A percentile compares a stretch with the other conserved stretches of the same genome.
phyloP scores from a whole-genome alignment of 2,888 invertebrate species.

The Apotomis betuletana region DNA sequence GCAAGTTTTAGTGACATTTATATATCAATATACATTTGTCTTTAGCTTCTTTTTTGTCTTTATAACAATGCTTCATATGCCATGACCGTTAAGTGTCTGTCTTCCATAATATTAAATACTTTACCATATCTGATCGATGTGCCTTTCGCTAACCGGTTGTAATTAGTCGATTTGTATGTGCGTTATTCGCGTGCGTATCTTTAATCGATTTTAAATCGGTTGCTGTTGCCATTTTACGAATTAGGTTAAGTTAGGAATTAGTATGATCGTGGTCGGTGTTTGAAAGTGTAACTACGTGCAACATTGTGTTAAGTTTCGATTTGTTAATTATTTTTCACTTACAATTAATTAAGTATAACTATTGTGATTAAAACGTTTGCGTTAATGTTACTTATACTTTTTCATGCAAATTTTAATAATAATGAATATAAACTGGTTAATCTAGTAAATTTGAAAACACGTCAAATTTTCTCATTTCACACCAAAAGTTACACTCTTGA shows the following conservation, averaged over 20 bases:
- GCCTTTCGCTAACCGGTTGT: slow-evolving; percentile 53
- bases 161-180: slow-evolving; percentile 59
- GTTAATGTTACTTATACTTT: too few species aligned
- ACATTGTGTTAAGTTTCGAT: neutral
- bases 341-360: neutral
- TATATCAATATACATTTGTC: too few species aligned
- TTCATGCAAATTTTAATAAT: too few species aligned
- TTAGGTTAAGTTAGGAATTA: slow-evolving; percentile 53
- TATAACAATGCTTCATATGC: neutral
- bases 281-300: slow-evolving; percentile 61
- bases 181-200: slow-evolving; percentile 3
- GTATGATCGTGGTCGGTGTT: slow-evolving; percentile 56
- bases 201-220: slow-evolving; percentile 45
- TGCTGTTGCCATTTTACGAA: slow-evolving; percentile 69
- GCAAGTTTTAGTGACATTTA: neutral
- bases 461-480: neutral
- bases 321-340: neutral
- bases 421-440: too few species aligned
- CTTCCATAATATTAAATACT: neutral
- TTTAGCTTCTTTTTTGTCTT: neutral
- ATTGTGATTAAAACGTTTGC: too few species aligned
- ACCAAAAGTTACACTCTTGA: slow-evolving; percentile 71
- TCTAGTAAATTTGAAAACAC: too few species aligned
- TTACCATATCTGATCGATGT: slow-evolving; percentile 45
- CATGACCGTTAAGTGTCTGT: neutral